Percentiles rank a stretch among this genome's conserved stretches.
Evolutionary conservation across 2,113 vertebrate genomes (phyloP).

Genomic region (Mobula hypostoma): DNA sequence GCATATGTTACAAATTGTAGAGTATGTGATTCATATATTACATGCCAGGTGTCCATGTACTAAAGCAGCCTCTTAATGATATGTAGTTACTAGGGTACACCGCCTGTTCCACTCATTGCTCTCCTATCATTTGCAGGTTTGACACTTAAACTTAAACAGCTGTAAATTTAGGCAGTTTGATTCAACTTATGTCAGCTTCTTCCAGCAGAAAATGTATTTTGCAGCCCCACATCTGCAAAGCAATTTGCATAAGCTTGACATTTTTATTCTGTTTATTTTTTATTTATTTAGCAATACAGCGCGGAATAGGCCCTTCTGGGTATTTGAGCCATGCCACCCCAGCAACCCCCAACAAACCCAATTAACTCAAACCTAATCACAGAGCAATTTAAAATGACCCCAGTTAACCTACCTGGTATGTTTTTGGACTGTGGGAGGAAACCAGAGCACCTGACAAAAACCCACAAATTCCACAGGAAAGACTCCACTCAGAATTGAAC

Average conservation of each 20-base stretch:
- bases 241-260: not conserved
- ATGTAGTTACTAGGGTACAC: not conserved
- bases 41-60: not conserved
- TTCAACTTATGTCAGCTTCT: not conserved
- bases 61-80: not conserved
- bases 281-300: no score
- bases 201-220: not conserved
- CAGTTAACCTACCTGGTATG: no score
- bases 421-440: no score
- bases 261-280: no score
- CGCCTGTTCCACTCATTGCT: slow-evolving; percentile 3
- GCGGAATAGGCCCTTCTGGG: no score
- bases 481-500: no score
- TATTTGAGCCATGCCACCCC: no score
- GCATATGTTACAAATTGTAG: not conserved
- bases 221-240: not conserved
- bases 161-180: not conserved
- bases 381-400: no score
- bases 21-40: not conserved
- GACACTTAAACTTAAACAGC: not conserved
- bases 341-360: no score
- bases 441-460: no score
- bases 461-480: no score
- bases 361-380: no score
- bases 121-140: not conserved